A percentile compares a stretch with the other conserved stretches of the same genome.
phyloP scores from a whole-genome alignment of 2,888 invertebrate genomes.

The Stenchaetothrips biformis region DNA sequence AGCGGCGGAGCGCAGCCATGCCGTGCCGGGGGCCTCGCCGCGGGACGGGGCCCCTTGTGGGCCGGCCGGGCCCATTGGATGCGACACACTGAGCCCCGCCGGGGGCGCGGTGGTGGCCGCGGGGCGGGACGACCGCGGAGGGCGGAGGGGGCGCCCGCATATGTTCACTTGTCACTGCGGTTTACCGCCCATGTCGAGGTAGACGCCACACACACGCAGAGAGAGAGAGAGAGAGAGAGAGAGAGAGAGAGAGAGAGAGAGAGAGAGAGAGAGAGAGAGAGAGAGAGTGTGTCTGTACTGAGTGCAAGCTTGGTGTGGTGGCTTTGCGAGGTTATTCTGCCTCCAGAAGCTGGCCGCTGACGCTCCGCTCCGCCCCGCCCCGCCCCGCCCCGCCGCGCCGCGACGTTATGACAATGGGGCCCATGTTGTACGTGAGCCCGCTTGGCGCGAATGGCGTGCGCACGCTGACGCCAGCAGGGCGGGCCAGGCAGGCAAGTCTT shows the following conservation, averaged over 20 bases:
- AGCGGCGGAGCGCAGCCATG: not conserved
- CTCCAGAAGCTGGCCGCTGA: not conserved
- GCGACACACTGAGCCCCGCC: not conserved
- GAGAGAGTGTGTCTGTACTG: not conserved
- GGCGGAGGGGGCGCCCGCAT: not conserved
- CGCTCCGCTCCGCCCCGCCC: no score
- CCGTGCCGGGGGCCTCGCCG: no score
- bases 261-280: no score
- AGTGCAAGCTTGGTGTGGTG: not conserved
- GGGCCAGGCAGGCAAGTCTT: no score
- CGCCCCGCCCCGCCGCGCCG: not conserved
- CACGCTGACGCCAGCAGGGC: not conserved
- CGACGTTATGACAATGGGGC: not conserved
- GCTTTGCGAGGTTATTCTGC: no score
- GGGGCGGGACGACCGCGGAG: not conserved
- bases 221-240: not conserved
- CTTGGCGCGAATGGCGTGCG: not conserved
- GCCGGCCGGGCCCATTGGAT: not conserved
- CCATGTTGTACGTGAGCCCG: not conserved
- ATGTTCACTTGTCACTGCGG: slow-evolving; percentile 24
- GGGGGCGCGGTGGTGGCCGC: not conserved
- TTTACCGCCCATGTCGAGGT: slow-evolving; percentile 11
- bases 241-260: no score
- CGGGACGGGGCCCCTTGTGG: not conserved
- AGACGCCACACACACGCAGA: not conserved